Percentiles rank a stretch among this genome's conserved stretches.
Conservation (phyloP, 2,113 vertebrate genomes). For the Emydura subglobosa region DNA sequence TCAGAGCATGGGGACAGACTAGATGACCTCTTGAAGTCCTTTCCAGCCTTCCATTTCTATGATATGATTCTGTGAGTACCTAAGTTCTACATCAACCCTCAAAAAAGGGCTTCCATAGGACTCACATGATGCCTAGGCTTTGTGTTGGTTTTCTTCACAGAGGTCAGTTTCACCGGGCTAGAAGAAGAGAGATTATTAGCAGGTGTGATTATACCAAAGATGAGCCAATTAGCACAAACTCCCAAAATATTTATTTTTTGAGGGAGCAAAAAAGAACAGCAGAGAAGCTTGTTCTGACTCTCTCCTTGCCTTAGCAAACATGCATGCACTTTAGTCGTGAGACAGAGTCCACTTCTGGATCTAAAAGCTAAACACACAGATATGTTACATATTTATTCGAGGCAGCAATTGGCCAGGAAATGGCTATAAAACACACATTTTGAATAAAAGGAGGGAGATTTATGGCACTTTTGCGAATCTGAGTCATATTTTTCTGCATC, state of each 20-base stretch:
- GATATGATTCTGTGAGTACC: not conserved
- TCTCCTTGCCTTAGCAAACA: slow-evolving; percentile 28
- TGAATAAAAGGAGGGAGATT: slow-evolving; percentile 84
- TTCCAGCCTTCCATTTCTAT: not conserved
- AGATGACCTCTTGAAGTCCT: not conserved
- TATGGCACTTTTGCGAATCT: slow-evolving; percentile 83
- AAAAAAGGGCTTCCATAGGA: not conserved
- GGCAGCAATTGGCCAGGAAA: slow-evolving; percentile 83
- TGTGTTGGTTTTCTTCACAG: not conserved
- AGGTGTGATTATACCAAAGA: not conserved
- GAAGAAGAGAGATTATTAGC: not conserved
- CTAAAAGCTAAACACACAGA: slow-evolving; percentile 54
- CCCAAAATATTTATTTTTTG: not conserved
- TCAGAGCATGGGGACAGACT: not conserved
- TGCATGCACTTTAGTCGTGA: slow-evolving; percentile 44
- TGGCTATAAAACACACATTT: slow-evolving; percentile 84
- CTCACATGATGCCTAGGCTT: not conserved
- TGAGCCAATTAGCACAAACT: not conserved
- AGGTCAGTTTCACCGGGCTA: not conserved
- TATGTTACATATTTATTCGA: slow-evolving; percentile 83
- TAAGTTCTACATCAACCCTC: not conserved
- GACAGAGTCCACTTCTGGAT: slow-evolving; percentile 35
- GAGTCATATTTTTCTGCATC: slow-evolving; percentile 83
- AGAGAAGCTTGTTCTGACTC: not conserved
- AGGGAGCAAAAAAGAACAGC: not conserved